Evolutionary conservation across 2,797 vertebrate species (phyloP).

Genomic region (Bradypodion ventrale): DNA sequence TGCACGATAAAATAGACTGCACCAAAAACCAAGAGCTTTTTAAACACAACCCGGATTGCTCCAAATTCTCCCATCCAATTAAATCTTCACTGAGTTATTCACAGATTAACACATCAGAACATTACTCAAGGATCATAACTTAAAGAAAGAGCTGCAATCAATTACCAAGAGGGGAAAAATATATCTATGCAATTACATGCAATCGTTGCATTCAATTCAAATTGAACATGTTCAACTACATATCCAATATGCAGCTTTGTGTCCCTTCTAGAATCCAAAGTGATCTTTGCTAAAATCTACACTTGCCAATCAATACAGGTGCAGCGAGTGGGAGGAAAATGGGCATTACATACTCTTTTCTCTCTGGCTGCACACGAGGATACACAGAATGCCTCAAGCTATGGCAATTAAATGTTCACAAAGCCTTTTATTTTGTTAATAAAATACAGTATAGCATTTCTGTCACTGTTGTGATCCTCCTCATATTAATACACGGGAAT

Average conservation of each 20-base stretch:
- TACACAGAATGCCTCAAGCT: neutral
- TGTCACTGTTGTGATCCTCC: neutral
- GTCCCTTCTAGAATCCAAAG: neutral
- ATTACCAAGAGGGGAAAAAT: neutral
- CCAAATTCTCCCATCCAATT: no score
- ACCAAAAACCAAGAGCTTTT: no score
- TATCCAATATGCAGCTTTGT: neutral
- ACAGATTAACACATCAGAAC: neutral
- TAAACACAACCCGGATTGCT: no score
- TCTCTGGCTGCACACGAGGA: neutral
- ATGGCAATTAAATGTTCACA: neutral
- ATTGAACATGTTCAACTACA: neutral
- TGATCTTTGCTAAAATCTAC: neutral
- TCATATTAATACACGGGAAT: neutral
- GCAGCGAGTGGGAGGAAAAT: neutral
- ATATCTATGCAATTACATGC: neutral
- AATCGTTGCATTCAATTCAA: neutral
- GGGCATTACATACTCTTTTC: neutral
- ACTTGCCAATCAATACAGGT: neutral
- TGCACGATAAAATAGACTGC: no score
- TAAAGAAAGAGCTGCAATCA: neutral
- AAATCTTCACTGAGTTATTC: no score
- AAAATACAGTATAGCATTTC: neutral
- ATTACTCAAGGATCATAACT: neutral
- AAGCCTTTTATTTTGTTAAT: neutral